These are phyloP conservation scores for Unio delphinus DNA, from an alignment of 2,888 invertebrate species.

Conservation along the genomic window DNA sequence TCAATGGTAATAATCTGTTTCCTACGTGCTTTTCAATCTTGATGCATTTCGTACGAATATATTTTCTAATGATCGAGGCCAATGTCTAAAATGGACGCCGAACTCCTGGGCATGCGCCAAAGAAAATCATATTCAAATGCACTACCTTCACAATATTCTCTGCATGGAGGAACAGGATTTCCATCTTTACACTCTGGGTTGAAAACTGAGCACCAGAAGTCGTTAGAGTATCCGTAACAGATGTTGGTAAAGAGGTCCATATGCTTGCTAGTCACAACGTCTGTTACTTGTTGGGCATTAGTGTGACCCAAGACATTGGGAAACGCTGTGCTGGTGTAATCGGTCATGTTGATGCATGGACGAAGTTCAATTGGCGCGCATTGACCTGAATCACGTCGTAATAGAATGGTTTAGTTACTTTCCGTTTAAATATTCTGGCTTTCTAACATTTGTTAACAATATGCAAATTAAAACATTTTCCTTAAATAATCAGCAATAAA, in stretches of 20 bases:
- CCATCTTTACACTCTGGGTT: constrained; percentile 45
- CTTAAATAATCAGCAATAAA: too few species aligned
- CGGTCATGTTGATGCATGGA: constrained; percentile 41
- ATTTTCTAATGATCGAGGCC: too few species aligned
- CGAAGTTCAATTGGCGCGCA: constrained; percentile 37
- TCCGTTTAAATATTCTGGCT: too few species aligned
- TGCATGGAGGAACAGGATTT: constrained; percentile 47
- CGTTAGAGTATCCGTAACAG: constrained; percentile 37
- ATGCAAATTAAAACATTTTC: too few species aligned
- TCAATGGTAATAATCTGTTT: too few species aligned
- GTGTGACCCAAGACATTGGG: constrained; percentile 52
- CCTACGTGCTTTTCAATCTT: too few species aligned
- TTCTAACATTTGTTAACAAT: too few species aligned
- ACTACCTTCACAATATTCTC: constrained; percentile 46
- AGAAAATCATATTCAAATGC: too few species aligned
- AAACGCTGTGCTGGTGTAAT: constrained; percentile 36
- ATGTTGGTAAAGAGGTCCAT: constrained; percentile 22
- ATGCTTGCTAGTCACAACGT: constrained; percentile 24
- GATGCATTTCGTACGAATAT: too few species aligned
- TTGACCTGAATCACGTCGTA: constrained; percentile 22
- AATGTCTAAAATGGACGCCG: not conserved
- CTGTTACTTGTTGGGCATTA: constrained; percentile 28
- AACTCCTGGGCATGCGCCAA: too few species aligned
- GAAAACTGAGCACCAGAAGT: constrained; percentile 52
- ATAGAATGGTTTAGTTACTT: too few species aligned